Conservation (phyloP, 2,797 vertebrate species). For the Enteromius viviparus region DNA sequence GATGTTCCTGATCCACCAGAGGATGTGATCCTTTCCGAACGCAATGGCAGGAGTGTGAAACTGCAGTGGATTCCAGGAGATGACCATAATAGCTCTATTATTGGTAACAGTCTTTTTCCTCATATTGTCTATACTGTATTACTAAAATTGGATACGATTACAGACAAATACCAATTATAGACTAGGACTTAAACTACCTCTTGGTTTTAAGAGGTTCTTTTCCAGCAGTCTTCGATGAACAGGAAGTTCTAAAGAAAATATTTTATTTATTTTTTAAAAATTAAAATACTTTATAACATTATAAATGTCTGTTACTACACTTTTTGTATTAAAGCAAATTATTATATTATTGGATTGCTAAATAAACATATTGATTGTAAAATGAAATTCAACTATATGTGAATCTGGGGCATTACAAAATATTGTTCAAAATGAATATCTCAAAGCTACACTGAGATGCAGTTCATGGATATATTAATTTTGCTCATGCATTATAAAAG, state of each 20-base stretch:
- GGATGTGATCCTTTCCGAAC: constrained; percentile 83
- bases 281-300: neutral
- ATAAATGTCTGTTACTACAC: neutral
- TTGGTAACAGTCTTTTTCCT: constrained; percentile 76
- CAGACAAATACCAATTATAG: neutral
- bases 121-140: neutral
- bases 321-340: neutral
- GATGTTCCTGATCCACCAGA: constrained; percentile 89
- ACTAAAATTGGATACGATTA: neutral
- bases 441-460: neutral
- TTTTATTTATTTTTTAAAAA: neutral
- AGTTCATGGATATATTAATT: neutral
- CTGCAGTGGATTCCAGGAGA: constrained; percentile 89
- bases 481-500: neutral
- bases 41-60: constrained; percentile 83
- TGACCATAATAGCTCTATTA: constrained; percentile 86
- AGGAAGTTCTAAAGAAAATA: neutral
- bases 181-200: neutral
- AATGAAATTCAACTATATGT: neutral
- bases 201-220: neutral
- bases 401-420: neutral
- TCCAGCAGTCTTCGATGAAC: neutral
- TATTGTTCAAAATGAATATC: neutral
- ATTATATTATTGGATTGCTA: neutral
- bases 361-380: neutral